Percentiles rank a stretch among this genome's conserved stretches.
These are phyloP conservation scores for Acomys russatus DNA, from an alignment of 2,797 vertebrate species.

Conservation along the genomic window DNA sequence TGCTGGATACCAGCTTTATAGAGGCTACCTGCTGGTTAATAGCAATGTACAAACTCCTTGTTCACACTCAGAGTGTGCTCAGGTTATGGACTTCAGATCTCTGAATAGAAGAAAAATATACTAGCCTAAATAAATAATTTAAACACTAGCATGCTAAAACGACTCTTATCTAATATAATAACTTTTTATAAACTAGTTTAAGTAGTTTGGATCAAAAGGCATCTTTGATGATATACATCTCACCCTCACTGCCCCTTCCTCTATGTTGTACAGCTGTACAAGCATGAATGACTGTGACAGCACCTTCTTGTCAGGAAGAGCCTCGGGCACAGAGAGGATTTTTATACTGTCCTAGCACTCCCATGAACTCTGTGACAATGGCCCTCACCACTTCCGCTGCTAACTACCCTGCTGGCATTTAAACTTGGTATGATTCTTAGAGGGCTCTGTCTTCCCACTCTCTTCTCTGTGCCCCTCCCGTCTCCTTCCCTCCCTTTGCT, in stretches of 20 bases:
- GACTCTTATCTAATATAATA: not conserved
- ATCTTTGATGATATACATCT: not conserved
- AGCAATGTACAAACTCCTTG: not conserved
- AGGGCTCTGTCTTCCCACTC: accelerated
- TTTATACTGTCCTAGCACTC: not conserved
- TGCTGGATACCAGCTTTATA: not conserved
- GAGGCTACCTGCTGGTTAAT: not conserved
- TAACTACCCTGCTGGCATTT: not conserved
- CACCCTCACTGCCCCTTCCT: not conserved
- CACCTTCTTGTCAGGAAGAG: not conserved
- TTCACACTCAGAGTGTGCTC: not conserved
- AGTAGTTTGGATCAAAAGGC: not conserved
- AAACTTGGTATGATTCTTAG: not conserved
- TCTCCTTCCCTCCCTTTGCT: accelerated
- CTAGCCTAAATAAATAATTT: slow-evolving; percentile 15
- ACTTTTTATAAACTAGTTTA: not conserved
- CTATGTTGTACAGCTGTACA: not conserved
- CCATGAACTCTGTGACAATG: not conserved
- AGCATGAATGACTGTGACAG: not conserved
- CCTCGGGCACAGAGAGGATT: not conserved
- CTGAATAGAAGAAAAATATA: not conserved
- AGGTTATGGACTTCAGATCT: not conserved
- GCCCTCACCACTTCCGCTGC: not conserved
- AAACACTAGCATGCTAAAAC: not conserved
- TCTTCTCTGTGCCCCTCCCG: accelerated